Conservation (phyloP, 2,797 vertebrate genomes). For the Orestias chungarensis region DNA sequence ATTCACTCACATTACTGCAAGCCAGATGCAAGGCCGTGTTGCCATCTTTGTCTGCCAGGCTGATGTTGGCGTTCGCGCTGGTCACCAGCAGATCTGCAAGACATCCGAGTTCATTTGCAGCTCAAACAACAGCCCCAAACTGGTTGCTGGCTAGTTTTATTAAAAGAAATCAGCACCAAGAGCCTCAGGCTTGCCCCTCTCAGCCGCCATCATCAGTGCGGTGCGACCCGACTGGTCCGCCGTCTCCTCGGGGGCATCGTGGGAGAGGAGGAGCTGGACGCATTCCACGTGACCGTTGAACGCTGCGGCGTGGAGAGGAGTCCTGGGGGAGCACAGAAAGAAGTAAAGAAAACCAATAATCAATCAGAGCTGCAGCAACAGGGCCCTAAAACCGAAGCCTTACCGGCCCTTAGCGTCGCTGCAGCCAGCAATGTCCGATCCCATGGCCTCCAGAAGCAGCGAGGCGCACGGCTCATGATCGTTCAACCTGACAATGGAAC, state of each 20-base stretch:
- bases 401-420: constrained; percentile 92
- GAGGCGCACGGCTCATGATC: constrained; percentile 92
- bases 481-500: constrained; percentile 82
- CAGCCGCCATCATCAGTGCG: constrained; percentile 90
- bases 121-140: neutral
- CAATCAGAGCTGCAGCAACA: neutral
- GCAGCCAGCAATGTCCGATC: constrained; percentile 87
- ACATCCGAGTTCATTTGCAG: neutral
- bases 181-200: constrained; percentile 81
- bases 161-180: constrained; percentile 77
- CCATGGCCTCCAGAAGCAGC: constrained; percentile 90
- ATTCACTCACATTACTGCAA: constrained; percentile 88
- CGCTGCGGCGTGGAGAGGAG: constrained; percentile 92
- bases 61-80: constrained; percentile 81
- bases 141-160: neutral
- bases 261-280: constrained; percentile 90
- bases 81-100: constrained; percentile 88
- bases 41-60: constrained; percentile 85
- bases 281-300: constrained; percentile 90
- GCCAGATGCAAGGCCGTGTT: constrained; percentile 93
- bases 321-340: constrained; percentile 72
- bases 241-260: constrained; percentile 84
- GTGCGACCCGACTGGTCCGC: constrained; percentile 85
- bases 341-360: neutral
- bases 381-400: neutral